Base-by-base conservation (phyloP, 2,888 invertebrate species). In the Lucinisca nassula region DNA sequence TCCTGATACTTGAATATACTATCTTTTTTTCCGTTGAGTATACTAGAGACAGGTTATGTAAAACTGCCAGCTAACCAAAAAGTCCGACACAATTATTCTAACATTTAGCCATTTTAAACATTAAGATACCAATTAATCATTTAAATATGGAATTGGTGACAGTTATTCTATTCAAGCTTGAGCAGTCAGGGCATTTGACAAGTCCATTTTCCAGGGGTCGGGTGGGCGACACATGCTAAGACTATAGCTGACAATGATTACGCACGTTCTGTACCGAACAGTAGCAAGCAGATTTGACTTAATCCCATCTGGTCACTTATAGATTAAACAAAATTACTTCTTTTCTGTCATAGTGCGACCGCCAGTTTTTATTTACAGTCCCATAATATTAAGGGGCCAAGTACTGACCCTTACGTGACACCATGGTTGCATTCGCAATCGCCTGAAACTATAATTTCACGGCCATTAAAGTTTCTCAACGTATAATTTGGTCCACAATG, bases 341-440 rank as follows among this genome's bases (percentile, higher is more conserved):
- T 67, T 67, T 67, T 67, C 67, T 35, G 67, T 67, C 67, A 67
- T 32, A 67, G 10, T 24, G 67, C 67, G 30, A 17, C 35, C 67
- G 67, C 67, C 67, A 67, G 35, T 67, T 67, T 67, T 67, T 67
- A 67, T 67, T 67, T 67, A 67, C 67, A 17, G 35, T 35, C 67
- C 14, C 67, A 35, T 67, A 67, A 67, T 27, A 32, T 30, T 67
- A 10, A 67, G 67, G 67, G 67, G 67, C 67, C 67, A 67, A 67
- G 67, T 35, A 67, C 67, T 67, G 67, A 67, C 67, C 67, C 67
- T 35, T 35, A 67, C 67, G 17, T 67, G 67, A 67, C 67, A 67
- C 67, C 67, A 35, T 35, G 67, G 35, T 67, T 35, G 24, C 67
- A 32, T 24, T 35, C 30, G 67, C 67, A 67, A 67, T 67, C 67